Base-by-base conservation (phyloP, 2,797 vertebrate genomes). In the Cetoscarus ocellatus region DNA sequence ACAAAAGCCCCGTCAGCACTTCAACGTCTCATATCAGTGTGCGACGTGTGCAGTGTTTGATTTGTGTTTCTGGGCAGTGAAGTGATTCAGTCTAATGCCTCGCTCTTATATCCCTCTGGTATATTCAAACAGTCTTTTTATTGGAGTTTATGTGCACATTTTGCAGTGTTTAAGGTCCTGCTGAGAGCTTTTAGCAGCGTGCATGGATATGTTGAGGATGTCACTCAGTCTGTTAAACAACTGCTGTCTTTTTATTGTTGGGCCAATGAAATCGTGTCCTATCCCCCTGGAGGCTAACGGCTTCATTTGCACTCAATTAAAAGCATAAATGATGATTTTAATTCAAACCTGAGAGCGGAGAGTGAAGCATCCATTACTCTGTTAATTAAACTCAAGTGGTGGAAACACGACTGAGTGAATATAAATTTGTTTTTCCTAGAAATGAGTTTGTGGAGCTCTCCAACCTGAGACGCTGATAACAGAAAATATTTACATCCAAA, bases 361-460 rank as follows among this genome's bases (percentile, higher is more conserved):
- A 12, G 44, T 74, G 77, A 64, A 52, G 71, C 53, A 59, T 71
- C 64, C 55, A 79, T 84, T 82, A 84, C 63, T 38, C 60, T 13
- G 50, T 61, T 82, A 80, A 88, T 73, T 88, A 54, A 86, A 86
- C 78, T 75, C 64, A 86, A 78, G 75, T 65, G 63, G 61, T 51
- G 59, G 50, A 75, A 78, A 74, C 52, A 55, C 68, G 69, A 18
- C 56, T 19, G 52, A 65, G 64, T 65, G 64, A 73, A 71, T 55
- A 42, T 73, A 36, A 65, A 69, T 51, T 47, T 39, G 10, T 56
- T 72, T 58, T 51, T 27, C 27, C 27, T 27, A 2, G 27, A 27
- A 61, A 80, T 36, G 34, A 14, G n/a, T 77, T 75, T 58, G 57
- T 55, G 66, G 44, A 17, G 7, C 72, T 9, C 58, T 74, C 70